These are phyloP conservation scores for Caenorhabditis remanei DNA, from an alignment of 1,140 invertebrate genomes.

Conservation along the genomic window DNA sequence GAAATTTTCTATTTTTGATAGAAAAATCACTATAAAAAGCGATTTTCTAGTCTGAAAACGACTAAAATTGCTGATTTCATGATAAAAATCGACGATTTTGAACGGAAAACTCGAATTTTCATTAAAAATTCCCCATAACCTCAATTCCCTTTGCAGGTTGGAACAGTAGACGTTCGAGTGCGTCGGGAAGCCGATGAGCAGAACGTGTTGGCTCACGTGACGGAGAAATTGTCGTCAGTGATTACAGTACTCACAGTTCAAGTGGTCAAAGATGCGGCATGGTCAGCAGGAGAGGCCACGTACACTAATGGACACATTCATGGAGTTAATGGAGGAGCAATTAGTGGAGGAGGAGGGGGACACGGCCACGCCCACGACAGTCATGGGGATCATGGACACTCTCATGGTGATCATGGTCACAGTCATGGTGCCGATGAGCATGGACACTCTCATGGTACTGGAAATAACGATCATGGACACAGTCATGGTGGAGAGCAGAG, in stretches of 20 bases:
- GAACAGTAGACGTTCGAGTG: conserved; percentile 82
- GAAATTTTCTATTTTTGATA: background rate
- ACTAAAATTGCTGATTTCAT: no score
- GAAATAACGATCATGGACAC: conserved; percentile 46
- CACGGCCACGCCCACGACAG: conserved; percentile 56
- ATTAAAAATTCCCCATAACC: conserved; percentile 43
- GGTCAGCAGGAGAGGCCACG: conserved; percentile 30
- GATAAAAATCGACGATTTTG: conserved; percentile 45
- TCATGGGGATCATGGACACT: conserved; percentile 53
- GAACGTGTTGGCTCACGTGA: conserved; percentile 82
- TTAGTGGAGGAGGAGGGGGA: background rate
- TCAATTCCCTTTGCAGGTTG: conserved; percentile 80
- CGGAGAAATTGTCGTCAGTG: conserved; percentile 81
- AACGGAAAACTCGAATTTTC: conserved; percentile 68
- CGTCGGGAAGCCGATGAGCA: conserved; percentile 83
- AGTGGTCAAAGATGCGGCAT: conserved; percentile 74
- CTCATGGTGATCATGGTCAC: conserved; percentile 45
- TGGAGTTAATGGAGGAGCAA: background rate
- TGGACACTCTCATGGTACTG: conserved; percentile 15
- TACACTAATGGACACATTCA: conserved; percentile 22
- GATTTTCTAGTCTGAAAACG: no score
- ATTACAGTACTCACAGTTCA: conserved; percentile 82
- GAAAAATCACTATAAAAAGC: background rate
- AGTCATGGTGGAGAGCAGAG: conserved; percentile 46
- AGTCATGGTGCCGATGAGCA: conserved; percentile 23